These are phyloP conservation scores for Ancistrus triradiatus DNA, from an alignment of 2,113 vertebrate genomes.

Conservation along the genomic window DNA sequence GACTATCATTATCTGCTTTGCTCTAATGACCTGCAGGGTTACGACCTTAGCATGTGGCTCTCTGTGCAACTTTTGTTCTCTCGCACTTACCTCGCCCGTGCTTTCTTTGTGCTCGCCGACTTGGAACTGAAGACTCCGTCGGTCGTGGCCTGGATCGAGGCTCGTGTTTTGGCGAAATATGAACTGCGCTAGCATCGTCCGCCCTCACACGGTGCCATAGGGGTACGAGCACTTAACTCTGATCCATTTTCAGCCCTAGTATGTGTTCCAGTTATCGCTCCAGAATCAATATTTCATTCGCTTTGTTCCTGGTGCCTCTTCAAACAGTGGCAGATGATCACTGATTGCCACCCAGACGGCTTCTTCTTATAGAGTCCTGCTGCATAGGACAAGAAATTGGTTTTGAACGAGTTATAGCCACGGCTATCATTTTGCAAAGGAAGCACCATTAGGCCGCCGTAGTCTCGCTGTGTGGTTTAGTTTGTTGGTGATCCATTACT, in stretches of 20 bases:
- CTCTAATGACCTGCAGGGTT: conserved; percentile 57
- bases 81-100: conserved; percentile 34
- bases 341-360: conserved; percentile 16
- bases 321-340: conserved; percentile 28
- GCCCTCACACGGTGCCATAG: not conserved
- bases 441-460: conserved; percentile 23
- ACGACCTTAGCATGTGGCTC: conserved; percentile 46
- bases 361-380: conserved; percentile 1
- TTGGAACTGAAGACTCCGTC: conserved; percentile 45
- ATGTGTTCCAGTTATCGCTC: conserved; percentile 25
- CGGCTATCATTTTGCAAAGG: conserved; percentile 17
- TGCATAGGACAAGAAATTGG: conserved; percentile 4
- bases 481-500: conserved; percentile 24
- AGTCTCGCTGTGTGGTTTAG: conserved; percentile 23
- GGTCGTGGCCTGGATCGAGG: not conserved
- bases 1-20: conserved; percentile 60
- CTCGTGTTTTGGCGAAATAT: conserved; percentile 8
- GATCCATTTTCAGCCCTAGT: conserved; percentile 12
- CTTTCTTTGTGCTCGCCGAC: conserved; percentile 44
- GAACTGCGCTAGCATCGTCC: not conserved
- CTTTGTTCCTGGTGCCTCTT: conserved; percentile 19
- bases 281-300: conserved; percentile 35
- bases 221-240: conserved; percentile 1
- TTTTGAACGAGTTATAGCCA: conserved; percentile 38
- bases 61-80: conserved; percentile 43